Base-by-base conservation (phyloP, 2,113 vertebrate species). In the Perognathus longimembris region DNA sequence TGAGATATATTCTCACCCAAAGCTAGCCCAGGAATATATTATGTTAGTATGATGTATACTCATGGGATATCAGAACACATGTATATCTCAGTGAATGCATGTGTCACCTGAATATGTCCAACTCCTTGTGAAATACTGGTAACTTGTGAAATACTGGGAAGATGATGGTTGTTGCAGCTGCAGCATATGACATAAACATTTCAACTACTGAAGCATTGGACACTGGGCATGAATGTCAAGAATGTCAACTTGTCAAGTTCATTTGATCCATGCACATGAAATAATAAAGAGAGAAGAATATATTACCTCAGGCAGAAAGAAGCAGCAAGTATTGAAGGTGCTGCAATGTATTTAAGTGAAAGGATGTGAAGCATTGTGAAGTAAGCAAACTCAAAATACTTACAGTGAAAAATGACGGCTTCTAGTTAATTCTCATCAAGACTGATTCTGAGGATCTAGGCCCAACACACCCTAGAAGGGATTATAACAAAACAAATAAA, bases 171-270 rank as follows among this genome's bases (percentile, higher is more conserved):
- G 9, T 5, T 40, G 61, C 59, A 84, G 69, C 26, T 17, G 32
- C 57, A 75, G 66, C 75, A 87, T 83, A 82, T 83, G 79, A 73
- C 93, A 18, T 71, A 83, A 88, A 57, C 86, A 88, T 94, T 95
- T 94, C 83, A 89, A 12, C 63, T 89, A 24, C 89, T 92, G 89
- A 89, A 93, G 54, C 66, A 74, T 85, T 80, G 88, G 93, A 93
- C 59, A 57, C 64, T 92, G 93, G 86, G 93, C 89, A 95, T 86
- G 89, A 93, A 17, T 87, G 38, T 79, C 8, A 81, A 74, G 81
- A 96, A 92, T 92, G 95, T 93, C 95, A 94, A 18, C 59, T 94
- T 94, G 95, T 93, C 79, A 92, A 95, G 64, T 91, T 87, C 83
- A 91, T 91, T 83, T 88, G 82, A 59, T 69, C 54, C 91, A 89